These are phyloP conservation scores for Gambusia holbrooki DNA, from an alignment of 2,113 vertebrate genomes.

Conservation along the genomic window DNA sequence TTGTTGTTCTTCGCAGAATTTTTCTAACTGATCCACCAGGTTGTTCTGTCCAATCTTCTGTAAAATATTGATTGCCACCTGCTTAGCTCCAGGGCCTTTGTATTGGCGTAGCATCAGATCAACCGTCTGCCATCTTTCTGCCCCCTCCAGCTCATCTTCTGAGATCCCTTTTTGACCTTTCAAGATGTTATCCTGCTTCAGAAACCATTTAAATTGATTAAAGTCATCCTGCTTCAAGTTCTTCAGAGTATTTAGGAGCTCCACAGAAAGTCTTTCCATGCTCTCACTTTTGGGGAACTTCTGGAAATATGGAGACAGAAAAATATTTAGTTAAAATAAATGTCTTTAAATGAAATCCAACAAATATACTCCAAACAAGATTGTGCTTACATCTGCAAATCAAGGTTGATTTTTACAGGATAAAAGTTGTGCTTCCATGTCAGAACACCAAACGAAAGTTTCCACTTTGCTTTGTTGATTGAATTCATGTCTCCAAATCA, in stretches of 20 bases:
- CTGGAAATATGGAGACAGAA: not conserved
- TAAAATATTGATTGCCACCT: not conserved
- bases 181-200: not conserved
- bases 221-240: not conserved
- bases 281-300: not conserved
- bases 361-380: not conserved
- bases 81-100: not conserved
- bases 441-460: too few species aligned
- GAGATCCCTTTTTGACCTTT: not conserved
- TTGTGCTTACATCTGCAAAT: too few species aligned
- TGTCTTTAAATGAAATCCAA: not conserved
- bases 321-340: not conserved
- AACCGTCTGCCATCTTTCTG: not conserved
- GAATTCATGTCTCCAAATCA: too few species aligned
- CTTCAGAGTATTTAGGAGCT: not conserved
- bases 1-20: not conserved
- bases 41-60: not conserved
- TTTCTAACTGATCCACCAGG: not conserved
- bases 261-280: not conserved
- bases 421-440: not conserved
- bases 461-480: too few species aligned
- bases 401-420: too few species aligned
- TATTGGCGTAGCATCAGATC: conserved; percentile 11
- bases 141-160: not conserved
- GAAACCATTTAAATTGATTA: not conserved